Percentiles rank a stretch among this genome's conserved stretches.
Conservation (phyloP, 2,888 invertebrate species). For the Erpobdella octoculata region DNA sequence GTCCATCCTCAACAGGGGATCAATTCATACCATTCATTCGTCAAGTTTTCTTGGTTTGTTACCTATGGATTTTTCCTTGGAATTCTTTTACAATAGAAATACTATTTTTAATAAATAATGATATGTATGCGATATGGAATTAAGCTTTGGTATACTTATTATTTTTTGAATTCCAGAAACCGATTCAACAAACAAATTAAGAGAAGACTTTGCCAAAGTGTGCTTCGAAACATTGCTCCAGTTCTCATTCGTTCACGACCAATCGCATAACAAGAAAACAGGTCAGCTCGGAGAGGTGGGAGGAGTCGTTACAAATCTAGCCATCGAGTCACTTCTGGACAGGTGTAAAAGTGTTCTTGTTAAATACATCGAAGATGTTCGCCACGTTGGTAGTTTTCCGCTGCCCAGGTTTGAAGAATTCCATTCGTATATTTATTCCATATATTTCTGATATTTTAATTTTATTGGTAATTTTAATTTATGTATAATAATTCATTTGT, state of each 20-base stretch:
- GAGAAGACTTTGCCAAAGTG: slow-evolving; percentile 90
- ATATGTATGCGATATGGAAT: background rate
- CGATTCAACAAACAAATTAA: slow-evolving; percentile 67
- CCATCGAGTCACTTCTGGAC: slow-evolving; percentile 82
- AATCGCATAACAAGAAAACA: background rate
- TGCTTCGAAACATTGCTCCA: slow-evolving; percentile 91
- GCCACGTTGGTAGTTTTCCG: slow-evolving; percentile 74
- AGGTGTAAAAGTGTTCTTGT: slow-evolving; percentile 85
- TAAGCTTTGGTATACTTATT: background rate
- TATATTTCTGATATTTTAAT: too few relatives aligned
- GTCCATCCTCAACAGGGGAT: slow-evolving; percentile 73
- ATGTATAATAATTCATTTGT: background rate
- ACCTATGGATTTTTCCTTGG: background rate
- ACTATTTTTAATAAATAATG: background rate
- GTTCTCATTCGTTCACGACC: slow-evolving; percentile 65
- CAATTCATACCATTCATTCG: slow-evolving; percentile 58
- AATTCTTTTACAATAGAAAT: background rate
- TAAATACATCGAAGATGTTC: slow-evolving; percentile 76
- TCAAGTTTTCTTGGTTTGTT: slow-evolving; percentile 47
- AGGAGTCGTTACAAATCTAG: slow-evolving; percentile 59
- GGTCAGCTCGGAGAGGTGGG: slow-evolving; percentile 40
- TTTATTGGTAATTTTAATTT: background rate
- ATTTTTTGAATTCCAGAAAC: slow-evolving; percentile 57
- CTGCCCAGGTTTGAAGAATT: slow-evolving; percentile 70
- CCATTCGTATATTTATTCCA: too few relatives aligned